A percentile compares a stretch with the other conserved stretches of the same genome.
phyloP scores from a whole-genome alignment of 2,888 invertebrate species.

The Cosmopolites sordidus region DNA sequence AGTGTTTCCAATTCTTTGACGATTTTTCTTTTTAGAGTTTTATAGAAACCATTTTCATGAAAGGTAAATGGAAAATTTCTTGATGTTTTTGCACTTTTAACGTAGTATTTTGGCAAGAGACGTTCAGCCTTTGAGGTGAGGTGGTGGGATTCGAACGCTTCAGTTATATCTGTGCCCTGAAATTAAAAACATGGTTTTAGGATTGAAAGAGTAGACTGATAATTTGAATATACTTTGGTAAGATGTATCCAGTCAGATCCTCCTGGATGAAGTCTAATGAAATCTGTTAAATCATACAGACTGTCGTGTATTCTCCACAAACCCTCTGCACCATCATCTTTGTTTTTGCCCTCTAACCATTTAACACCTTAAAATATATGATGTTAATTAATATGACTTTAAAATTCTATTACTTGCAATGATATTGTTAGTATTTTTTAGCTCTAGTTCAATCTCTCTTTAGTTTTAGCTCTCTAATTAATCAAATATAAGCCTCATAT shows the following conservation, averaged over 20 bases:
- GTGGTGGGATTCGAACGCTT: slow-evolving; percentile 72
- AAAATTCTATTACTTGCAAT: too few relatives aligned
- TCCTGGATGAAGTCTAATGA: slow-evolving; percentile 77
- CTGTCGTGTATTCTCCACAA: slow-evolving; percentile 70
- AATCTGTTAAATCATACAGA: slow-evolving; percentile 78
- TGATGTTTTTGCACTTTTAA: slow-evolving; percentile 57
- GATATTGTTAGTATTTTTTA: too few relatives aligned
- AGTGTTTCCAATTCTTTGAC: slow-evolving; percentile 54
- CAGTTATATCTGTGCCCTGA: slow-evolving; percentile 74
- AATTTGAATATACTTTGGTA: slow-evolving; percentile 53
- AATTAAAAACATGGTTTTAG: too few relatives aligned
- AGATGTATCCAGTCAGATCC: slow-evolving; percentile 68
- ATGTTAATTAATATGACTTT: too few relatives aligned
- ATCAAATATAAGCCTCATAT: too few relatives aligned
- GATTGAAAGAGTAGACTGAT: too few relatives aligned
- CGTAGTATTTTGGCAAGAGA: slow-evolving; percentile 60
- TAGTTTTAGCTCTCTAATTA: too few relatives aligned
- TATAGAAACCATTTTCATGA: slow-evolving; percentile 68
- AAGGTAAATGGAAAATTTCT: slow-evolving; percentile 70
- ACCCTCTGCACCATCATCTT: slow-evolving; percentile 68
- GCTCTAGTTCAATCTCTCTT: too few relatives aligned
- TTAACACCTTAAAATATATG: too few relatives aligned
- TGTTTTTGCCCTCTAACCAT: slow-evolving; percentile 63
- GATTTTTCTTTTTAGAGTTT: slow-evolving; percentile 59
- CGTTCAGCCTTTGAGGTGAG: slow-evolving; percentile 54